Evolutionary conservation across 2,797 vertebrate genomes (phyloP).

Genomic region (Nyctibius grandis): DNA sequence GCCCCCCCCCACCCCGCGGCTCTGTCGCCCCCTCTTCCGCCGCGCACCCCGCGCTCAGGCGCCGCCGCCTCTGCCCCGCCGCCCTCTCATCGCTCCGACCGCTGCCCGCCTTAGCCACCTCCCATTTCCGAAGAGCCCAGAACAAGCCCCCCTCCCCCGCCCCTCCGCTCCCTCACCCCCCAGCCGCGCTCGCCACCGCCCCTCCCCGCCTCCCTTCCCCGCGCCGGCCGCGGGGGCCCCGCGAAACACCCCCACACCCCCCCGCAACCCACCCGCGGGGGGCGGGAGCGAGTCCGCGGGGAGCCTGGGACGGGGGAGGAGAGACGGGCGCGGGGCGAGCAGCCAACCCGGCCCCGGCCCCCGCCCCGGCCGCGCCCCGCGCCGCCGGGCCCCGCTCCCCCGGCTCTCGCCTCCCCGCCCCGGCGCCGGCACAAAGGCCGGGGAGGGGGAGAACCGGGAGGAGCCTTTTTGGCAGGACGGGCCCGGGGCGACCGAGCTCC

Average conservation of each 20-base stretch:
- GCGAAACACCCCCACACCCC: neutral
- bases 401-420: neutral
- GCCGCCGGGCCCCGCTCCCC: neutral
- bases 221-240: neutral
- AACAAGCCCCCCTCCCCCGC: neutral
- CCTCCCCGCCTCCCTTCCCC: neutral
- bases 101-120: constrained; percentile 41
- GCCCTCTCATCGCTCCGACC: neutral
- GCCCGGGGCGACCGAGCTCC: neutral
- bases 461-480: neutral
- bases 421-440: neutral
- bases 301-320: neutral
- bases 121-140: constrained; percentile 57
- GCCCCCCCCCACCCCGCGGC: neutral
- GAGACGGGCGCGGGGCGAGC: neutral
- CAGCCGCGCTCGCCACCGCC: neutral
- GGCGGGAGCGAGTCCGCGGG: neutral
- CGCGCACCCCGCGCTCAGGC: neutral
- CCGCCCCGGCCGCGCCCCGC: neutral
- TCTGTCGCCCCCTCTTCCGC: neutral
- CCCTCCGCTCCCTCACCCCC: neutral
- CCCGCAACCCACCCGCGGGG: neutral
- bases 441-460: neutral
- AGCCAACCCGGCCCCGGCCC: neutral
- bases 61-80: neutral